Conservation (phyloP, 2,113 vertebrate species). For the Equus quagga region DNA sequence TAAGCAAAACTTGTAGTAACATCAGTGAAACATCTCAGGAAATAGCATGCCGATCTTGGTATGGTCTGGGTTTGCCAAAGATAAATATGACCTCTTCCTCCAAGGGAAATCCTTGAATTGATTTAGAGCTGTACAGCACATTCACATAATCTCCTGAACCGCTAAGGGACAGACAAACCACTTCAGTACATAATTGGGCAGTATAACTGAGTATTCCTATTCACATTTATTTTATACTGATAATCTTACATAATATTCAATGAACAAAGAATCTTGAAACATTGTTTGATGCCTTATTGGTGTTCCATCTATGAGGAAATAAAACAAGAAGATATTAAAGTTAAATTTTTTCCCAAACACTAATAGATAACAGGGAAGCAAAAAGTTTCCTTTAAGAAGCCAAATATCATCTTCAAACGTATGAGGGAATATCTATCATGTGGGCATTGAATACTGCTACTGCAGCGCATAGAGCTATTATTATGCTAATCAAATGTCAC, state of each 20-base stretch:
- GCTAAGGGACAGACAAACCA: not conserved
- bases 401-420: not conserved
- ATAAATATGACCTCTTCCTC: not conserved
- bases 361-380: not conserved
- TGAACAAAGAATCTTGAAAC: not conserved
- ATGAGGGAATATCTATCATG: not conserved
- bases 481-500: not conserved
- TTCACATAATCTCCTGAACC: not conserved
- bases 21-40: constrained; percentile 14
- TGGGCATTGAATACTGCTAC: not conserved
- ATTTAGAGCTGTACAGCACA: not conserved
- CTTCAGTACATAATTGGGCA: not conserved
- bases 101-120: not conserved
- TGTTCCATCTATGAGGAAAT: not conserved
- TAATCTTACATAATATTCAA: not conserved
- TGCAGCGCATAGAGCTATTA: not conserved
- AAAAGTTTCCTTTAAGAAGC: not conserved
- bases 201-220: not conserved
- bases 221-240: not conserved
- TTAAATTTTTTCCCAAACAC: not conserved
- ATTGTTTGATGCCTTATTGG: not conserved
- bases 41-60: not conserved
- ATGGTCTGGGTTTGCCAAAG: not conserved
- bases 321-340: not conserved
- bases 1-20: not conserved